Evolutionary conservation across 1,140 invertebrate genomes (phyloP).

Genomic region (Zaprionus africanus): DNA sequence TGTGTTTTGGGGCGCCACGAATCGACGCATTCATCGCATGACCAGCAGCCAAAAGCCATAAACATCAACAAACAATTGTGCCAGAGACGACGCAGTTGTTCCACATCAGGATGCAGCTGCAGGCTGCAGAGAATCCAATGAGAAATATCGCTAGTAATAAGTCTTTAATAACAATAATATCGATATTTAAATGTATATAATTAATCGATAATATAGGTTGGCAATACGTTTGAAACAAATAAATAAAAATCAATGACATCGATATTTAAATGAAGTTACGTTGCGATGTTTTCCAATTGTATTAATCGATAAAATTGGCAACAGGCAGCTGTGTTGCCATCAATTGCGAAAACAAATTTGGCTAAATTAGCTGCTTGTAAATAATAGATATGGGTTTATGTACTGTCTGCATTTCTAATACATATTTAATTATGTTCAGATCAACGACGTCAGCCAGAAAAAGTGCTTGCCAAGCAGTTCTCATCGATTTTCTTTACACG

Average conservation of each 20-base stretch:
- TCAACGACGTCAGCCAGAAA: conserved; percentile 11
- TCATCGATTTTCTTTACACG: conserved; percentile 32
- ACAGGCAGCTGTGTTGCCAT: conserved; percentile 1
- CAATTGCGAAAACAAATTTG: not conserved
- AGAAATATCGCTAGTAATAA: not conserved
- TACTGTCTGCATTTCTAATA: not conserved
- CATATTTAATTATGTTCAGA: conserved; percentile 36
- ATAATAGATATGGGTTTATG: conserved; percentile 1
- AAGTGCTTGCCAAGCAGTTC: conserved; percentile 22
- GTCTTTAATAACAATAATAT: not conserved
- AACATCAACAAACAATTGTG: conserved; percentile 39
- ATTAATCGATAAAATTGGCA: not conserved
- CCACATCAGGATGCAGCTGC: conserved; percentile 28
- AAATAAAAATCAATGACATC: not conserved
- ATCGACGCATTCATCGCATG: conserved; percentile 42
- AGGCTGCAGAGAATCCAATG: not conserved
- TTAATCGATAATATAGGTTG: too few relatives aligned
- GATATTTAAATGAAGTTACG: not conserved
- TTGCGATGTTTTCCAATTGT: not conserved
- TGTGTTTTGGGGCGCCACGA: conserved; percentile 32
- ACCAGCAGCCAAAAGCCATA: conserved; percentile 45
- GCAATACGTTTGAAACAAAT: not conserved
- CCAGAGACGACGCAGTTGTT: conserved; percentile 23
- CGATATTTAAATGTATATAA: not conserved
- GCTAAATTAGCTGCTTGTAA: conserved; percentile 18